A percentile compares a stretch with the other conserved stretches of the same genome.
Evolutionary conservation across 2,113 vertebrate species (phyloP).

Genomic region (Electrona antarctica): DNA sequence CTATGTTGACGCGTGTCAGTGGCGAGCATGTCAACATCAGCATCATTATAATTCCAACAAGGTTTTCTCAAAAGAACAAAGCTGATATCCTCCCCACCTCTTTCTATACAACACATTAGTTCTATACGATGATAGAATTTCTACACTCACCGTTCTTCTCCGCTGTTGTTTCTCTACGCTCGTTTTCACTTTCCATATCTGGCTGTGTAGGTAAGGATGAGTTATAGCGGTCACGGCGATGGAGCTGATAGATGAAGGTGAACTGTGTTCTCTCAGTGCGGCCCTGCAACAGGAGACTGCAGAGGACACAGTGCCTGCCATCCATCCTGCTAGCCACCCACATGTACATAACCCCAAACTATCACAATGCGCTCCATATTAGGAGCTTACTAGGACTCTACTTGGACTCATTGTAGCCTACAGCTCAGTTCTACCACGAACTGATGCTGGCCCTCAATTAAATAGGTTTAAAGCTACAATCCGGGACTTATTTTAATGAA

Average conservation of each 20-base stretch:
- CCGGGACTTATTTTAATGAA: no score
- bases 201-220: slow-evolving; percentile 69
- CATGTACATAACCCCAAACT: slow-evolving; percentile 56
- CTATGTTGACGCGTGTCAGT: no score
- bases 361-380: slow-evolving; percentile 15
- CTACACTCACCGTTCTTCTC: neutral
- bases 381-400: slow-evolving; percentile 1
- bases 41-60: neutral
- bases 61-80: neutral
- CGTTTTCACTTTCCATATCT: slow-evolving; percentile 50
- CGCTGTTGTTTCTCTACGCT: slow-evolving; percentile 25
- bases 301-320: slow-evolving; percentile 71
- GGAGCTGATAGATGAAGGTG: slow-evolving; percentile 78
- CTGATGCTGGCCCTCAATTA: no score
- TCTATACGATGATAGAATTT: neutral
- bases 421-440: neutral
- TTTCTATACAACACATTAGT: neutral
- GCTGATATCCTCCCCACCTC: slow-evolving; percentile 11
- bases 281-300: slow-evolving; percentile 65
- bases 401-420: neutral
- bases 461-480: no score
- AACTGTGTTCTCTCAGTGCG: slow-evolving; percentile 54
- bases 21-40: neutral
- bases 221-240: slow-evolving; percentile 73
- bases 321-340: slow-evolving; percentile 69